A percentile compares a stretch with the other conserved stretches of the same genome.
phyloP scores from a whole-genome alignment of 2,113 vertebrate genomes.

The Rostratula benghalensis region DNA sequence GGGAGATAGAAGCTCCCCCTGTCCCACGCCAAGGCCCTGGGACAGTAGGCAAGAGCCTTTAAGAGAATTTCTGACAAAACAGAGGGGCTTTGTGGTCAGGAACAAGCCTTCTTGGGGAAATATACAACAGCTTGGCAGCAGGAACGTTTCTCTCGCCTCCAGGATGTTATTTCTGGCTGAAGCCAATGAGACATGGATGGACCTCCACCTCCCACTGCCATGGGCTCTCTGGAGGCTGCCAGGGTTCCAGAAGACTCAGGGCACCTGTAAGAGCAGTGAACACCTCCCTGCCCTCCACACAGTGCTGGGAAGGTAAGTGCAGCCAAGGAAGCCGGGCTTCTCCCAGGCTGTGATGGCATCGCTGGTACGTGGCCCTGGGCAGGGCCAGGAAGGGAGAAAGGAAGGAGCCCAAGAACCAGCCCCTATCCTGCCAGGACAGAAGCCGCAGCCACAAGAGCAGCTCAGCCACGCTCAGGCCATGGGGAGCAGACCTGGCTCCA shows the following conservation, averaged over 20 bases:
- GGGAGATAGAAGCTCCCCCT: neutral
- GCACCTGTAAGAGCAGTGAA: neutral
- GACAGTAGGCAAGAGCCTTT: neutral
- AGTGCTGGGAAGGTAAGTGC: rapidly evolving
- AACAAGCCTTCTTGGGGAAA: neutral
- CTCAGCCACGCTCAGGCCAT: rapidly evolving
- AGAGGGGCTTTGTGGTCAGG: neutral
- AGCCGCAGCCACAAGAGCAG: rapidly evolving
- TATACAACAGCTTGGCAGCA: rapidly evolving
- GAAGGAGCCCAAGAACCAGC: neutral
- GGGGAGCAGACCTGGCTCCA: neutral
- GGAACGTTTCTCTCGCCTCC: neutral
- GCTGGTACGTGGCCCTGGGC: neutral
- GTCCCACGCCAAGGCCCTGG: too few species aligned
- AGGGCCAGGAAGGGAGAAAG: neutral
- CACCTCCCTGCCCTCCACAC: neutral
- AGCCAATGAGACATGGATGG: neutral
- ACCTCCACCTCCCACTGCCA: rapidly evolving
- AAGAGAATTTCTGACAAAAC: neutral
- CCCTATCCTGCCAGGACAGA: neutral
- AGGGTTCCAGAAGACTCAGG: neutral
- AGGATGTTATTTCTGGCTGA: neutral
- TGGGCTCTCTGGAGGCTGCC: neutral
- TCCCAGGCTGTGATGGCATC: neutral
- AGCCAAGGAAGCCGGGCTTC: neutral